Percentiles rank a stretch among this genome's conserved stretches.
Evolutionary conservation across 2,888 invertebrate species (phyloP).

Genomic region (Synergus japonicus): DNA sequence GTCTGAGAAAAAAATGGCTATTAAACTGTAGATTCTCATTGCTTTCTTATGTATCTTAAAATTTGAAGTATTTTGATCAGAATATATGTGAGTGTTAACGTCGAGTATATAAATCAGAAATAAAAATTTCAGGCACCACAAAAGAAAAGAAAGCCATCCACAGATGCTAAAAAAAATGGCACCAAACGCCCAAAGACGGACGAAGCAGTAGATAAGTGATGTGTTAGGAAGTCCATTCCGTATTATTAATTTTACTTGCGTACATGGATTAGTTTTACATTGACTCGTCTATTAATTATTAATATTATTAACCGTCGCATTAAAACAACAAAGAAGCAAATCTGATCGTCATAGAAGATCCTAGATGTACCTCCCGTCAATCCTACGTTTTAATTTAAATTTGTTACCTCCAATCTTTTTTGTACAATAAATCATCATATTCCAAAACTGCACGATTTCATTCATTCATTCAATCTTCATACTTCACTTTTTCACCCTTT

Average conservation of each 20-base stretch:
- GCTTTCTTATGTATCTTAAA: slow-evolving; percentile 20
- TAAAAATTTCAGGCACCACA: slow-evolving; percentile 75
- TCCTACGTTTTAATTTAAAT: slow-evolving; percentile 46
- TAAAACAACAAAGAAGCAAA: slow-evolving; percentile 32
- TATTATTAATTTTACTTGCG: slow-evolving; percentile 38
- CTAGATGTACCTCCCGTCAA: slow-evolving; percentile 36
- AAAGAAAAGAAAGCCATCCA: slow-evolving; percentile 76
- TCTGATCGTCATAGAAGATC: slow-evolving; percentile 39
- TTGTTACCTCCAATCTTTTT: slow-evolving; percentile 56
- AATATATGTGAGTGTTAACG: slow-evolving; percentile 33
- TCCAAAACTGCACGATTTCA: slow-evolving; percentile 57
- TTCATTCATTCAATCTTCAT: slow-evolving; percentile 61
- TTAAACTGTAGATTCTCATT: not conserved
- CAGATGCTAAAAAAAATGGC: slow-evolving; percentile 77
- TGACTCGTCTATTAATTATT: slow-evolving; percentile 29
- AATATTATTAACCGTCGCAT: slow-evolving; percentile 11
- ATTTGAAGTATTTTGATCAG: slow-evolving; percentile 1
- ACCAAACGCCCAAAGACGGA: slow-evolving; percentile 76
- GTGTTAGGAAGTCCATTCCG: slow-evolving; percentile 58
- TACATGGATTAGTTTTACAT: slow-evolving; percentile 41
- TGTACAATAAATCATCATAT: slow-evolving; percentile 68
- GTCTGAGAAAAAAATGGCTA: not conserved
- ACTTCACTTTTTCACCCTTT: slow-evolving; percentile 61
- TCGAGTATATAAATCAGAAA: slow-evolving; percentile 67
- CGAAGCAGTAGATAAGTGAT: slow-evolving; percentile 75